Base-by-base conservation (phyloP, 2,797 vertebrate genomes). In the Pachyuromys duprasi region DNA sequence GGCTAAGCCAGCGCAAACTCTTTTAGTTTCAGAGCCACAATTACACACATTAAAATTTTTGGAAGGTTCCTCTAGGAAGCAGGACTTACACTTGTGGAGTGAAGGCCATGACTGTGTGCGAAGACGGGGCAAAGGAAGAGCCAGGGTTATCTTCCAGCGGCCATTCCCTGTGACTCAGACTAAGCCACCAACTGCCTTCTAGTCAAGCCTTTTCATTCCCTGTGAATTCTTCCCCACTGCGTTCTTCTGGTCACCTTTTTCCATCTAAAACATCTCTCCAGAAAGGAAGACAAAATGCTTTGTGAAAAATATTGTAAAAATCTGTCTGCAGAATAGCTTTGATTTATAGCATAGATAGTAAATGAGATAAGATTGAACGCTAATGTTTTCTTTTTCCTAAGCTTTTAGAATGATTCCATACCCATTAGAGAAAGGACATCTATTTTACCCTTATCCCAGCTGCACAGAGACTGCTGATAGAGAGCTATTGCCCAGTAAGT, bases 401-500 rank as follows among this genome's bases (percentile, higher is more conserved):
- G 99, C 99, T 93, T 99, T 99, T 98, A 98, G 99, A 98, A 99
- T 99, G 99, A 99, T 99, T 98, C 99, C 99, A 0, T 99, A 99
- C 97, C 99, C 99, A 0, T 98, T 99, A 97, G 99, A 99, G 98
- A 99, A 99, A 98, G 99, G 99, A 91, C 99, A 99, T 98, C 99
- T 99, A 67, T 99, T 99, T 98, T 99, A 99, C 97, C 99, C 99
- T 28, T 99, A 99, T 95, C 99, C 99, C 26, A 99, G 99, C 96
- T 99, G 99, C 98, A 99, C 99, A 98, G 99, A 99, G 98, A 99
- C 99, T 94, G 99, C 99, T 98, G 99, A 99, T 96, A 99, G 99
- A 98, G 99, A 99, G 90, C 99, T 99, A 62, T 98, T 99, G 98
- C 99, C 99, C 98, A 99, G 99, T 99, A 98, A 99, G 99, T 99